phyloP scores from a whole-genome alignment of 2,888 invertebrate genomes.

The Cryptosula pallasiana region DNA sequence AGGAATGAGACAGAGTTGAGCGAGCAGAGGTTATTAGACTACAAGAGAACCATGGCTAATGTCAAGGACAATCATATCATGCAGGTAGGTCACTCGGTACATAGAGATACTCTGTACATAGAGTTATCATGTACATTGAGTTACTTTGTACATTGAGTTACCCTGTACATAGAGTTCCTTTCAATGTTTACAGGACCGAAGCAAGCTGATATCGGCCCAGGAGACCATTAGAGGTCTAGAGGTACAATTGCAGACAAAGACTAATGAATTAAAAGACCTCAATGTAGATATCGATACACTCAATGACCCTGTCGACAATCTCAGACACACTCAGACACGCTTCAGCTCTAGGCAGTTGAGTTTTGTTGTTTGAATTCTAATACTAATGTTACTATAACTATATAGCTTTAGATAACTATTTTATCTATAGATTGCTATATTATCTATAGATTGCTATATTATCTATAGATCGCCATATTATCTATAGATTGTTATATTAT shows the following conservation, averaged over 20 bases:
- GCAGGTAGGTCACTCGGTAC: not conserved
- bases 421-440: too few species aligned
- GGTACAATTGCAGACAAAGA: slow-evolving; percentile 12
- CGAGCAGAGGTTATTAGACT: slow-evolving; percentile 3
- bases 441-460: too few species aligned
- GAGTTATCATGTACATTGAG: not conserved
- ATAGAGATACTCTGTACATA: not conserved
- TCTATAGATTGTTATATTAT: too few species aligned
- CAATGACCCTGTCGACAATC: slow-evolving; percentile 11
- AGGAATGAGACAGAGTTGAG: slow-evolving; percentile 20
- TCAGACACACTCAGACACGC: too few species aligned
- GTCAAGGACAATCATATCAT: not conserved
- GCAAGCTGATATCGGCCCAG: not conserved
- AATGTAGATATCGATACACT: not conserved
- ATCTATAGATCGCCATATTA: too few species aligned
- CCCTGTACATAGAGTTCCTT: not conserved
- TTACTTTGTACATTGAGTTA: not conserved
- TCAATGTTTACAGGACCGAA: not conserved
- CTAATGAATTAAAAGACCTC: not conserved
- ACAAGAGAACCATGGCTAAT: not conserved
- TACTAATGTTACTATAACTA: too few species aligned
- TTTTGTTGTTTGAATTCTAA: too few species aligned
- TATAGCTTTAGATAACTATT: too few species aligned
- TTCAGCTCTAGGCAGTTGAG: too few species aligned
- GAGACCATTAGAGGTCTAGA: not conserved